Conservation (phyloP, 2,888 invertebrate species). For the Diplazon laetatorius region DNA sequence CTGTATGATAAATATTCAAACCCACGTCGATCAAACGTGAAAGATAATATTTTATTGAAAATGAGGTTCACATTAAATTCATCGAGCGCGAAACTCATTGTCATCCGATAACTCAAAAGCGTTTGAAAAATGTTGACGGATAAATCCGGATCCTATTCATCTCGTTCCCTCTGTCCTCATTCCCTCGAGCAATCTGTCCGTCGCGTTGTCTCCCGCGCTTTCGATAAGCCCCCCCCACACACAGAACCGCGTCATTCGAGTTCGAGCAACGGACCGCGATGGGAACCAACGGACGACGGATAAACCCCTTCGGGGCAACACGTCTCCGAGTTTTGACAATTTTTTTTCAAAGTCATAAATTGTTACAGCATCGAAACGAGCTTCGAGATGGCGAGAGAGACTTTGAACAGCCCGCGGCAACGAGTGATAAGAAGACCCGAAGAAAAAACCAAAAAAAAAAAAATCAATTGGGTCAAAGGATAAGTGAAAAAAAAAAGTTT, state of each 20-base stretch:
- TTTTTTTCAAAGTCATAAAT: background rate
- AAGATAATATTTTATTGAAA: too few relatives aligned
- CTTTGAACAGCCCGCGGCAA: too few relatives aligned
- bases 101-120: background rate
- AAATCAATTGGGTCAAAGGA: too few relatives aligned
- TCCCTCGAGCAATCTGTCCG: background rate
- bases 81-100: too few relatives aligned
- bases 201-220: background rate
- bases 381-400: too few relatives aligned
- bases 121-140: background rate
- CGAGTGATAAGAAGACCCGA: too few relatives aligned
- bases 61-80: too few relatives aligned
- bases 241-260: constrained; percentile 14
- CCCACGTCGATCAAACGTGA: too few relatives aligned
- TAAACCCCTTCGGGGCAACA: background rate
- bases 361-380: too few relatives aligned
- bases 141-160: background rate
- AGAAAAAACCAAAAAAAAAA: too few relatives aligned
- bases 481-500: too few relatives aligned
- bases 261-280: background rate
- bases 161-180: constrained; percentile 5
- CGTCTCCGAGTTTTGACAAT: background rate
- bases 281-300: background rate
- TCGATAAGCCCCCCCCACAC: background rate
- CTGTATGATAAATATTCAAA: too few relatives aligned